Base-by-base conservation (phyloP, 2,888 invertebrate species). In the Heteromurus nitidus region DNA sequence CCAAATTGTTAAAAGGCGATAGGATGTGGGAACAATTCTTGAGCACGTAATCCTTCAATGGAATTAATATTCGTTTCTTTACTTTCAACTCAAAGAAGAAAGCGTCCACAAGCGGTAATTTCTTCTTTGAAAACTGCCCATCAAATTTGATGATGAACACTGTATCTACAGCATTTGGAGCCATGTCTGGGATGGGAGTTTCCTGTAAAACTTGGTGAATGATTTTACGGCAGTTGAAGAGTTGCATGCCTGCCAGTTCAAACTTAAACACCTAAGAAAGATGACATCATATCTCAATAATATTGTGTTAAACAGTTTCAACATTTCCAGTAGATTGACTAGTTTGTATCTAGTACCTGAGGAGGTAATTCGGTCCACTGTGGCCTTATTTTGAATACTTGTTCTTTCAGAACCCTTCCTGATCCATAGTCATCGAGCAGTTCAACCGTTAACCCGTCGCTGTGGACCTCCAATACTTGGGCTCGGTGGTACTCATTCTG, bases 301-400 rank as follows among this genome's bases (percentile, higher is more conserved):
- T 58, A 9, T 26, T 26, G n/a, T 16, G 7, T 26, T 28, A 5
- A 24, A 55, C 3, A 5, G 31, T 20, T 20, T 20, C 5, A 26
- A 44, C 50, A n/a, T n/a, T n/a, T n/a, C n/a, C n/a, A n/a, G n/a
- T n/a, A n/a, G n/a, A n/a, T n/a, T n/a, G n/a, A n/a, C n/a, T n/a
- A n/a, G n/a, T n/a, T n/a, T n/a, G n/a, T n/a, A 2, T 68, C 20
- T 22, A n/a, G n/a, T 50, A 75, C 75, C 67, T 75, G 75, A 28
- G 62, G 31, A 18, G 68, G 36, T 22, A 28, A 28, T 1, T 1
- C 18, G 24, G 60, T n/a, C 13, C 26, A 76, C 5, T 9, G 7
- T n/a, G 16, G 58, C 9, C 13, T 3, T 5, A 76, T 42, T 28
- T 11, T 30, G 47, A 24, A 62, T 3, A 60, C n/a, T 47, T 44